Conservation (phyloP, 2,888 invertebrate species). For the Trichogramma dendrolimi region DNA sequence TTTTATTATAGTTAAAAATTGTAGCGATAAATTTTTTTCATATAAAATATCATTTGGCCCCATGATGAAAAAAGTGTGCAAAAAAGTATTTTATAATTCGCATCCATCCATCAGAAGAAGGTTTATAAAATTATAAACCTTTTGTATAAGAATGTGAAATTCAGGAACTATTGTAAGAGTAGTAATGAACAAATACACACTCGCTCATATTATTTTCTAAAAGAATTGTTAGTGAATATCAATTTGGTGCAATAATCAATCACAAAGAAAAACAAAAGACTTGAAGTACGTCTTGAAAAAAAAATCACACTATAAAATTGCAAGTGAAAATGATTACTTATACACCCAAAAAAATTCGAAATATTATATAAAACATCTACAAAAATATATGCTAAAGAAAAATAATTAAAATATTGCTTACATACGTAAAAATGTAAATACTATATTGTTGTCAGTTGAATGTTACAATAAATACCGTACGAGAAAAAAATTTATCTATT, state of each 20-base stretch:
- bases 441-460: slow-evolving; percentile 49
- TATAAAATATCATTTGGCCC: no score
- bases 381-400: slow-evolving; percentile 14
- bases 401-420: slow-evolving; percentile 23
- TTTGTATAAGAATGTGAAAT: slow-evolving; percentile 4
- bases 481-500: slow-evolving; percentile 27
- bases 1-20: no score
- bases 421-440: slow-evolving; percentile 29
- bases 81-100: not conserved
- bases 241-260: not conserved
- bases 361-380: not conserved
- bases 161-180: slow-evolving; percentile 4
- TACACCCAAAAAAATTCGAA: slow-evolving; percentile 17
- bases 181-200: no score
- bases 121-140: slow-evolving; percentile 4
- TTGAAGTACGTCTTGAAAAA: slow-evolving; percentile 5
- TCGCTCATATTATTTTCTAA: no score
- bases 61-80: no score
- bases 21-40: no score
- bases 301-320: no score
- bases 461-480: slow-evolving; percentile 49
- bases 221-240: not conserved
- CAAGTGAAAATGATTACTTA: no score
- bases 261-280: slow-evolving; percentile 11
- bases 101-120: slow-evolving; percentile 5